Evolutionary conservation across 2,888 invertebrate species (phyloP).

Genomic region (Thelaira solivaga): DNA sequence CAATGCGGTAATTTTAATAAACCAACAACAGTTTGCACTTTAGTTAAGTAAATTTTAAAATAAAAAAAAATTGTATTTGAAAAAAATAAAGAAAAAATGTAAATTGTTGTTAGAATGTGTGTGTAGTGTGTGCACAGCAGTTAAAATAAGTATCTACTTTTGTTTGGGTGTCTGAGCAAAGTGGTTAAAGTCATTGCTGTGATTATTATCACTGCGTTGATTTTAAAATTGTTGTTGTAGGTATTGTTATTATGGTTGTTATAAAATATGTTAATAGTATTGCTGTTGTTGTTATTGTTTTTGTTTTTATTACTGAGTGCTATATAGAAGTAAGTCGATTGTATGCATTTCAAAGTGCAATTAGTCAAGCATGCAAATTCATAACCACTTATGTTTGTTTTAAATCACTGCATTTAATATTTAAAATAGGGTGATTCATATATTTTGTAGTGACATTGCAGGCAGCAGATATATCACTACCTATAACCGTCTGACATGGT

Average conservation of each 20-base stretch:
- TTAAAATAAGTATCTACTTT: neutral
- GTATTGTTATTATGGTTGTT: slow-evolving; percentile 28
- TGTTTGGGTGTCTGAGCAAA: neutral
- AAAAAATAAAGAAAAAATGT: neutral
- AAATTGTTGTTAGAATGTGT: neutral
- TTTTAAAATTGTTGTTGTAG: slow-evolving; percentile 9
- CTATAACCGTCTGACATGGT: too few relatives aligned
- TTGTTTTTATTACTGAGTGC: slow-evolving; percentile 6
- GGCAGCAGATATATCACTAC: too few relatives aligned
- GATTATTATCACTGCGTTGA: slow-evolving; percentile 22
- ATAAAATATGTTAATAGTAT: slow-evolving; percentile 22
- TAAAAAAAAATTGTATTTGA: neutral
- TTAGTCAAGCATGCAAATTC: slow-evolving; percentile 58
- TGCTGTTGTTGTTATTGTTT: slow-evolving; percentile 8
- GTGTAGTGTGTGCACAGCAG: neutral
- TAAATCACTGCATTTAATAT: slow-evolving; percentile 15
- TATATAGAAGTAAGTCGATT: slow-evolving; percentile 22
- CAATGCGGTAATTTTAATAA: slow-evolving; percentile 11
- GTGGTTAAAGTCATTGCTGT: slow-evolving; percentile 11
- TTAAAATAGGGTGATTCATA: neutral
- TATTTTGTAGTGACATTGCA: too few relatives aligned
- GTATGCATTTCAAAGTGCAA: slow-evolving; percentile 52
- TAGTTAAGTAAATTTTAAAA: slow-evolving; percentile 44
- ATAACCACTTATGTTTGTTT: slow-evolving; percentile 54
- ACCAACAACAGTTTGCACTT: slow-evolving; percentile 57